Evolutionary conservation across 2,888 invertebrate genomes (phyloP).

Genomic region (Cinara cedri): DNA sequence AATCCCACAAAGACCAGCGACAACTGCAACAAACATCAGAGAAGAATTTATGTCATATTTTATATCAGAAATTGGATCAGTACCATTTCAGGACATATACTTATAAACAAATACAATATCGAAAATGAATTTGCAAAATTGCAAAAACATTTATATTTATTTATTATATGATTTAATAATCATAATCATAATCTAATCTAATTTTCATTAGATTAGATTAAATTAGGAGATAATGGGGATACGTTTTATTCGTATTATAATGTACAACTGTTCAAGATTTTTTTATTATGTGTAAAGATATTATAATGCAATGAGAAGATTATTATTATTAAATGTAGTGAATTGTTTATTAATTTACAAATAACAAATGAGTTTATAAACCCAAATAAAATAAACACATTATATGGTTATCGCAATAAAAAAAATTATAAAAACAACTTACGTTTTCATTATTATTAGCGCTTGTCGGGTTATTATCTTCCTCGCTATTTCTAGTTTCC

Average conservation of each 20-base stretch:
- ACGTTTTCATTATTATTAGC: conserved; percentile 8
- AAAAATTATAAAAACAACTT: conserved; percentile 17
- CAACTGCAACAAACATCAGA: conserved; percentile 9
- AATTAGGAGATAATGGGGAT: no score
- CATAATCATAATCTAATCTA: background rate
- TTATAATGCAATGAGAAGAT: no score
- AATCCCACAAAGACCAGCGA: conserved; percentile 6
- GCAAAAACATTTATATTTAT: no score
- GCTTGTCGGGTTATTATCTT: conserved; percentile 7
- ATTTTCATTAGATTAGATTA: background rate
- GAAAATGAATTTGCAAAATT: no score
- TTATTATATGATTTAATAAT: background rate
- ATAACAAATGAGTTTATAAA: no score
- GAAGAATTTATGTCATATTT: conserved; percentile 28
- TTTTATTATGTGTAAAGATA: no score
- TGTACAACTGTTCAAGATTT: background rate
- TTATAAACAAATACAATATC: background rate
- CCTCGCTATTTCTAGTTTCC: background rate
- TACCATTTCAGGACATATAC: background rate
- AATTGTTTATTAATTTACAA: no score
- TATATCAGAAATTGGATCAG: background rate
- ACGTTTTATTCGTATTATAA: no score
- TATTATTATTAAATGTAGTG: conserved; percentile 14
- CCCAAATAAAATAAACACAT: no score
- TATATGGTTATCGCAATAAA: no score